Evolutionary conservation across 2,888 invertebrate genomes (phyloP).

Genomic region (Epistrophella euchroma): DNA sequence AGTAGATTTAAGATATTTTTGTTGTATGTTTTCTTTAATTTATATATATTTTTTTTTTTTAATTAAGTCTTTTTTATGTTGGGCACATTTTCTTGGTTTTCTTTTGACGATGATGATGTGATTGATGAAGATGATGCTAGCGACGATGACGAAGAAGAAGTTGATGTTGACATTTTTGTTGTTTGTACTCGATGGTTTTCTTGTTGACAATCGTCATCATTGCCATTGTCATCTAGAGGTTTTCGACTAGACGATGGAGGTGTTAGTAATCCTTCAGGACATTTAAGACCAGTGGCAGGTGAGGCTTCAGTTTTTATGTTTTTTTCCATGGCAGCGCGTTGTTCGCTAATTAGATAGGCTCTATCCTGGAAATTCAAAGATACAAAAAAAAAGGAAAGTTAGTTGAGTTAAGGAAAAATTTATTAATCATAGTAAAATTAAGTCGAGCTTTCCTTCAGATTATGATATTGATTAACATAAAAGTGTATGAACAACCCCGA

Average conservation of each 20-base stretch:
- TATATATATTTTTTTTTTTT: constrained; percentile 9
- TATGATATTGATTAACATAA: too few relatives aligned
- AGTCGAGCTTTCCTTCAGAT: too few relatives aligned
- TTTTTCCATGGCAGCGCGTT: constrained; percentile 77
- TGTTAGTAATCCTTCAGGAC: constrained; percentile 82
- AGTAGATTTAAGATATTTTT: constrained; percentile 21
- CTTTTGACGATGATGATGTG: constrained; percentile 39
- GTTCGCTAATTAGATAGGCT: constrained; percentile 80
- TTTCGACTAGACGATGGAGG: constrained; percentile 84
- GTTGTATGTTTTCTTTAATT: not conserved
- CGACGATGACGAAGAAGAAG: constrained; percentile 6
- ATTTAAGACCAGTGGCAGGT: constrained; percentile 81
- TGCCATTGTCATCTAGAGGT: constrained; percentile 77
- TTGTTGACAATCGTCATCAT: constrained; percentile 56
- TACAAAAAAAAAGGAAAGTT: constrained; percentile 5
- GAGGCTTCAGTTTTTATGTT: constrained; percentile 82
- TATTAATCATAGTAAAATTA: not conserved
- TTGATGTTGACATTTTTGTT: constrained; percentile 21
- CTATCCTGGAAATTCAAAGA: constrained; percentile 79
- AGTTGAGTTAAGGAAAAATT: not conserved
- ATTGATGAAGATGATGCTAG: not conserved
- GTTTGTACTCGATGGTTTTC: constrained; percentile 36
- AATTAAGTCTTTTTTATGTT: constrained; percentile 65
- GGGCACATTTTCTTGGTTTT: constrained; percentile 52
- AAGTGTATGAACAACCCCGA: too few relatives aligned